Evolutionary conservation across 1,140 invertebrate genomes (phyloP), one percentile per base, ranked within the genome.

Genomic region (Lordiphosa mommai): DNA sequence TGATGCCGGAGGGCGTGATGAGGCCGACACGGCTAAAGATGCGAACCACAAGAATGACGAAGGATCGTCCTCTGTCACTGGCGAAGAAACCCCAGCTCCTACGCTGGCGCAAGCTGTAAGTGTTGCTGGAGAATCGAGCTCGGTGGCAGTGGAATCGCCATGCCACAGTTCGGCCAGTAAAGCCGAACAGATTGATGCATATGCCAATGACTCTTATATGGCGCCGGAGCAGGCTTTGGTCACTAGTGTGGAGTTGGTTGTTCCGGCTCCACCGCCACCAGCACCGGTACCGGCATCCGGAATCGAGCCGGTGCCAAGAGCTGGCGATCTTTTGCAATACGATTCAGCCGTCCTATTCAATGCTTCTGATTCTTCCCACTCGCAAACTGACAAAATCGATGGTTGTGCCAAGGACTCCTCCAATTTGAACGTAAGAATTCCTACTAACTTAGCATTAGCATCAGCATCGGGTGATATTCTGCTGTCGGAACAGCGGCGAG

Each of bases 391-490:
- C 44, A 84, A 72, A 84, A 72, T 50, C 38, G 74, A 84, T 77
- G 77, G 77, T 84, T 84, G 79, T 84, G 79, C 41, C 69, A 77
- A 44, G 61, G 72, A 84, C 60, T 63, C 76, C 64, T 77, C 74
- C 33, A 85, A 53, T 36, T 72, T 72, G 58, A 72, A 70, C 41
- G 32, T 82, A 63, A 76, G 67, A 66, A 84, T 59, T 84, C 63
- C 77, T 84, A 77, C 50, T 72, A 82, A 72, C 32, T 34, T 84
- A 70, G 41, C 59, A 60, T 56, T 79, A 82, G 58, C 69, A 61
- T 40, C 43, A 49, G 46, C 57, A 57, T 52, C 68, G 44, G 57
- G 72, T 85, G 79, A 82, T 84, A 82, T 69, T 72, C 53, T 84
- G 41, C 29, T 49, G 13, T 27, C 60, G 13, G 77, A 84, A 27